Base-by-base conservation (phyloP, 53 echinoderm and acorn worm genomes). In the Patiria pectinifera region DNA sequence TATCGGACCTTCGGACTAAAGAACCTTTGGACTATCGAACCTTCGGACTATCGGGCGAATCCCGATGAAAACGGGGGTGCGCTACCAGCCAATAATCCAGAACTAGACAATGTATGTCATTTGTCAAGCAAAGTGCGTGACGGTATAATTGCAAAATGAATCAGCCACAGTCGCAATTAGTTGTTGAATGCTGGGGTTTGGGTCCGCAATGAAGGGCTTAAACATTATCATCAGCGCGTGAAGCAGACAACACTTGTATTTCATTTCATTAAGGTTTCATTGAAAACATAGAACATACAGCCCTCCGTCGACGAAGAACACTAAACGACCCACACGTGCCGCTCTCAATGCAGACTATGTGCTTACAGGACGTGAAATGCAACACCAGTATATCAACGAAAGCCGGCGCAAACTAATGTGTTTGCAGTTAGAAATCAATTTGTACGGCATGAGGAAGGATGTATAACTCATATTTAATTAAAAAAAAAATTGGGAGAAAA, bases 391-490 rank as follows among this genome's bases (percentile, higher is more conserved):
- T 11, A 88, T 62, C 77, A 77, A 62, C 62, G 59, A 19, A 60
- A 19, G 53, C 88, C 58, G 78, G 59, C 45, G 14, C 88, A 76
- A 59, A 77, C 61, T 88, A 88, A 88, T 88, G 88, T 78, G 78
- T 88, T 88, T 88, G 88, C 88, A 45, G 77, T 62, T 59, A 26
- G 16, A 88, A 88, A 88, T 88, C 88, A 88, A 88, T 88, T 78
- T 61, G 35, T 35, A 35, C 35, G 35, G 35, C 35, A 35, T 35
- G 35, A 35, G 35, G 35, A 35, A 35, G 35, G 35, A 35, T 35
- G 35, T 35, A 35, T 35, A 35, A 35, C 35, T 35, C 35, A 35
- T 35, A 35, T 35, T 35, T 35, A 0, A 35, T 35, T 35, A 35
- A 35, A 35, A 35, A 35, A 1, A n/a, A n/a, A n/a, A n/a, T n/a